A percentile compares a stretch with the other conserved stretches of the same genome.
Evolutionary conservation across 2,797 vertebrate genomes (phyloP).

Genomic region (Sarcophilus harrisii): DNA sequence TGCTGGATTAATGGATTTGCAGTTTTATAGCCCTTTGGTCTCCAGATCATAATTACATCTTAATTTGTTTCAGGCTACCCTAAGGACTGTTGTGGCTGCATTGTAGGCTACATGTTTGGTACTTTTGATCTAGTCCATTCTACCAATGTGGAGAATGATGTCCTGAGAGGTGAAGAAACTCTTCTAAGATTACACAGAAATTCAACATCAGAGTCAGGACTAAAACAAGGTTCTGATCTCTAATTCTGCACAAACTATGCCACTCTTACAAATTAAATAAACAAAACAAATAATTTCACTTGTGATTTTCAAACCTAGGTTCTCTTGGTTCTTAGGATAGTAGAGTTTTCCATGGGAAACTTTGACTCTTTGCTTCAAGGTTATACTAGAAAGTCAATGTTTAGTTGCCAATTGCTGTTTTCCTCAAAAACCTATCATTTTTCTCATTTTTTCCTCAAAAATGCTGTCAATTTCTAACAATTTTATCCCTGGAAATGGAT

Average conservation of each 20-base stretch:
- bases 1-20: too few relatives aligned
- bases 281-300: neutral
- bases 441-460: constrained; percentile 35
- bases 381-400: neutral
- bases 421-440: constrained; percentile 29
- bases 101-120: neutral
- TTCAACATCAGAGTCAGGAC: neutral
- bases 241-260: constrained; percentile 15
- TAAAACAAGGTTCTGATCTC: neutral
- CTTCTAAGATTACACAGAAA: neutral
- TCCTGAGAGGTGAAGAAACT: neutral
- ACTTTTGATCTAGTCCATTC: neutral
- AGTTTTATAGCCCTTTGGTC: too few relatives aligned
- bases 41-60: neutral
- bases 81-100: neutral
- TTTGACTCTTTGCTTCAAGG: neutral
- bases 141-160: neutral
- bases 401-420: neutral
- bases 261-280: constrained; percentile 1
- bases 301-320: neutral
- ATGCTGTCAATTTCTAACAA: neutral
- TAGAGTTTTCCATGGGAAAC: neutral
- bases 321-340: neutral
- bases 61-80: neutral
- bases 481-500: neutral